Percentiles rank a stretch among this genome's conserved stretches.
Evolutionary conservation across 2,888 invertebrate genomes (phyloP).

Genomic region (Malthinus flaveolus): DNA sequence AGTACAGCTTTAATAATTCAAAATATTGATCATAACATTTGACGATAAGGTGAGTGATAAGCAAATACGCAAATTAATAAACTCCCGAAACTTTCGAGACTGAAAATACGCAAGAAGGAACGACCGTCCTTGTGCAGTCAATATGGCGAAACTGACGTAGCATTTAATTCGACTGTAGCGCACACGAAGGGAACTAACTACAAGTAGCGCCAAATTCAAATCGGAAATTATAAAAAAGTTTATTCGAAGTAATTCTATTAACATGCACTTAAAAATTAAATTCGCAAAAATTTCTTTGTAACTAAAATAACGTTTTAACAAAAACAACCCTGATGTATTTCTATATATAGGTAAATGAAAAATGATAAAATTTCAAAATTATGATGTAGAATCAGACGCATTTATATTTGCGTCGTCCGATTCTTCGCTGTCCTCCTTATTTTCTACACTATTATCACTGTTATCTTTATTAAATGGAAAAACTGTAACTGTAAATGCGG

Average conservation of each 20-base stretch:
- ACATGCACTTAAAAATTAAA: background rate
- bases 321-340: conserved; percentile 8
- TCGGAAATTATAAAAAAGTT: background rate
- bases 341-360: no score
- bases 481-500: no score
- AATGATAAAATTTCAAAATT: no score
- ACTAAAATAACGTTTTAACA: background rate
- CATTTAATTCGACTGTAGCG: conserved; percentile 10
- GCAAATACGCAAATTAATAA: conserved; percentile 14
- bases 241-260: background rate
- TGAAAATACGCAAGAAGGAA: conserved; percentile 32
- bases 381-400: background rate
- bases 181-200: background rate
- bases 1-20: conserved; percentile 17
- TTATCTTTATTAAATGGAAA: no score
- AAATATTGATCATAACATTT: conserved; percentile 22
- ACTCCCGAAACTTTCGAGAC: conserved; percentile 26
- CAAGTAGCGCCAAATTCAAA: conserved; percentile 10
- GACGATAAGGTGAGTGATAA: conserved; percentile 22
- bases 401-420: background rate
- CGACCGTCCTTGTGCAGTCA: conserved; percentile 39
- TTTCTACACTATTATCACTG: no score
- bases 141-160: conserved; percentile 37
- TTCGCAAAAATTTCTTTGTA: background rate
- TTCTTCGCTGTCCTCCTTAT: no score